phyloP scores from a whole-genome alignment of 2,113 vertebrate genomes.

The Apodemus speciosus region DNA sequence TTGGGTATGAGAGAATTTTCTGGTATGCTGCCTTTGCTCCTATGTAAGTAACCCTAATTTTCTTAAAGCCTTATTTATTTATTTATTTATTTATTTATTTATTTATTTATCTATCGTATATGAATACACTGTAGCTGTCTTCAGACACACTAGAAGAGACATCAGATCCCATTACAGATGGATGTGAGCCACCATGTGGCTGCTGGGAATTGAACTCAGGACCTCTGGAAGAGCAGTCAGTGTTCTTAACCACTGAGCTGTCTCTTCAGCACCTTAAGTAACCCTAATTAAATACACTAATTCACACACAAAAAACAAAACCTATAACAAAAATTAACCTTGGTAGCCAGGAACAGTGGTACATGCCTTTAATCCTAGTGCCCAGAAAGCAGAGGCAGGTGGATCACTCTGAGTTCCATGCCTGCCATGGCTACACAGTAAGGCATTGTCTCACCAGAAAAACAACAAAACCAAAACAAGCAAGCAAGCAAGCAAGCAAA shows the following conservation, averaged over 20 bases:
- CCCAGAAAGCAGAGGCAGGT: not conserved
- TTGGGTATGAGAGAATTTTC: not conserved
- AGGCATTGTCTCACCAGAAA: not conserved
- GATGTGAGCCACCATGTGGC: too few species aligned
- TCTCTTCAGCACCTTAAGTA: not conserved
- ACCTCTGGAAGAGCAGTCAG: too few species aligned
- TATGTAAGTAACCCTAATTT: not conserved
- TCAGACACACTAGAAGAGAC: too few species aligned
- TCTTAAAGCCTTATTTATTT: too few species aligned
- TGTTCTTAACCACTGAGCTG: too few species aligned
- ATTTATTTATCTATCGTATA: too few species aligned
- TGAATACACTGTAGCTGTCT: too few species aligned
- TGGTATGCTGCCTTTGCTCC: not conserved
- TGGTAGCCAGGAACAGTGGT: not conserved
- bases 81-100: too few species aligned
- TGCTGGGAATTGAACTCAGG: too few species aligned
- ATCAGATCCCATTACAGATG: too few species aligned
- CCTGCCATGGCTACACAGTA: not conserved
- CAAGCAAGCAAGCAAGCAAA: not conserved
- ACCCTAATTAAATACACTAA: not conserved
- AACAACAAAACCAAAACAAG: not conserved
- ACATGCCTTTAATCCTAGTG: not conserved
- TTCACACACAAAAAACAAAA: not conserved
- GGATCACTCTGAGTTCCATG: not conserved
- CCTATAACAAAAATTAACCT: not conserved